These are phyloP conservation scores for Dipodomys merriami DNA, from an alignment of 2,113 vertebrate species.

Conservation along the genomic window DNA sequence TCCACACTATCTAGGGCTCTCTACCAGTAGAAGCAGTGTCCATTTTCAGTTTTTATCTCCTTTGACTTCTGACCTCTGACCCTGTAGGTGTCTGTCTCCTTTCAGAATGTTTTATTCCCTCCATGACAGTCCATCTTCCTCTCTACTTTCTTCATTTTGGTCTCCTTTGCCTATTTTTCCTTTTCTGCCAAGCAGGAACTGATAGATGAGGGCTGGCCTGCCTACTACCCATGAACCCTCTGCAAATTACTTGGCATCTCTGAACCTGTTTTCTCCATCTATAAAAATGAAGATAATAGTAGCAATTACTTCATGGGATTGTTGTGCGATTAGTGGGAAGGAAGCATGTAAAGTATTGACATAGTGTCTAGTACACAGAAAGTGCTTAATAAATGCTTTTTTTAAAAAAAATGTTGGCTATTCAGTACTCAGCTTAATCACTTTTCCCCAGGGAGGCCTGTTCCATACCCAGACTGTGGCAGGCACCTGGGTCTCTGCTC, in stretches of 20 bases:
- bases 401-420: background rate
- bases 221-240: background rate
- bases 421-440: background rate
- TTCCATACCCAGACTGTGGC: accelerated
- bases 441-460: background rate
- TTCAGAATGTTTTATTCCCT: background rate
- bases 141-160: background rate
- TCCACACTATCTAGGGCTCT: background rate
- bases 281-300: constrained; percentile 1
- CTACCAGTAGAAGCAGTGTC: background rate
- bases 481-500: background rate
- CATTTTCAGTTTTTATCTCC: background rate
- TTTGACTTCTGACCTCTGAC: background rate
- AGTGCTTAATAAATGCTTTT: background rate
- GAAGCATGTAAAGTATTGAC: background rate
- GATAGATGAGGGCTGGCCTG: accelerated
- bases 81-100: background rate
- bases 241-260: background rate
- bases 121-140: background rate
- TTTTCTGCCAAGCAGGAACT: background rate
- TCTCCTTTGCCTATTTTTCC: background rate
- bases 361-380: background rate
- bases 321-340: constrained; percentile 21
- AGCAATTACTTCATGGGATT: constrained; percentile 43
- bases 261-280: constrained; percentile 1